Evolutionary conservation across 2,797 vertebrate species (phyloP), one percentile per base, ranked within the genome.

Genomic region (Esox masquinongy): DNA sequence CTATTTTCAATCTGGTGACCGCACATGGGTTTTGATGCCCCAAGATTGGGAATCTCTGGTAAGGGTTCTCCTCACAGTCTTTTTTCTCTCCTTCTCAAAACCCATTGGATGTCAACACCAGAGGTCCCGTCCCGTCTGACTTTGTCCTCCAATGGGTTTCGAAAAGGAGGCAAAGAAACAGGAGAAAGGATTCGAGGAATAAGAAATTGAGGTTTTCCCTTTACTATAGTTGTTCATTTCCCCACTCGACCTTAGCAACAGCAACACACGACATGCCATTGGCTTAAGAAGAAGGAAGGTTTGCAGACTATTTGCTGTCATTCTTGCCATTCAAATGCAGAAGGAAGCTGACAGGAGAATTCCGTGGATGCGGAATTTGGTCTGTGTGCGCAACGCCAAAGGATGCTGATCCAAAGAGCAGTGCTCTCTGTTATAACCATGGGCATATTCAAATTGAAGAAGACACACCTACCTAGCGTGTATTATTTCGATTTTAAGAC

Each of bases 181-280:
- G 17, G 8, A 19, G n/a, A 19, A 5, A 59, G 43, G 43, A 47
- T 47, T 47, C 43, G 43, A 47, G 43, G 9, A 14, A 47, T 47
- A 47, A 4, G 43, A 14, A 14, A 47, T 47, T 47, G 6, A 1
- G 43, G 12, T 14, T 11, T 47, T 47, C 11, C 43, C 43, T 11
- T 47, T 47, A 1, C 43, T 2, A 5, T 47, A 47, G 43, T 63
- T 29, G 70, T 73, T 68, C 5, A 69, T 74, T 61, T 61, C 22
- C 24, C 80, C 87, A 86, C n/a, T 81, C 86, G 84, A 88, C 89
- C 90, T 85, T 91, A 85, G 92, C 88, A 93, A 92, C 90, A 92
- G 74, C 68, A 77, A 82, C 66, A 68, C 51, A 29, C 4, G 50
- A 39, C 24, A 39, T 84, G 80, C 36, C 56, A 92, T 92, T 92